A percentile compares a stretch with the other conserved stretches of the same genome.
phyloP scores from a whole-genome alignment of 2,113 vertebrate genomes.

The Monopterus albus region DNA sequence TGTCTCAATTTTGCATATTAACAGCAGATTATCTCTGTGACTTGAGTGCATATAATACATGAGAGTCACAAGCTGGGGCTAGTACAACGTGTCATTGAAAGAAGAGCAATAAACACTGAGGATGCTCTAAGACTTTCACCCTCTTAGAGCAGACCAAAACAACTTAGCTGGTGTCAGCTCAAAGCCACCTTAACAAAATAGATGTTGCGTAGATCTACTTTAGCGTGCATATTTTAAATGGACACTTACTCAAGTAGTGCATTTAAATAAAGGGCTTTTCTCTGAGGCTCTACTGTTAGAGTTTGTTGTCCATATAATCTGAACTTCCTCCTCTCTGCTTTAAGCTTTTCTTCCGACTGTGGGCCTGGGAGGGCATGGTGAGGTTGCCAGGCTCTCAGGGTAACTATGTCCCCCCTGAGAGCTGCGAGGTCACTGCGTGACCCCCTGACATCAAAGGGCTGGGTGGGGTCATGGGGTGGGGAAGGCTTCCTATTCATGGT shows the following conservation, averaged over 20 bases:
- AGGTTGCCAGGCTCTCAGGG: constrained; percentile 67
- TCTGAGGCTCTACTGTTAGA: too few relatives aligned
- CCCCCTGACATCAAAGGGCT: constrained; percentile 73
- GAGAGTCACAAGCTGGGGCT: too few relatives aligned
- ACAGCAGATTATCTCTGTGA: too few relatives aligned
- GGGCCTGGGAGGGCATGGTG: constrained; percentile 34
- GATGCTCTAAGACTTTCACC: not conserved
- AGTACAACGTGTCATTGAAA: too few relatives aligned
- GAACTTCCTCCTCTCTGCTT: constrained; percentile 14
- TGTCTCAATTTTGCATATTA: too few relatives aligned
- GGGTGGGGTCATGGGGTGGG: constrained; percentile 60
- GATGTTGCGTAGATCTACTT: not conserved
- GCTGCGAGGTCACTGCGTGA: constrained; percentile 50
- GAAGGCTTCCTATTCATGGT: constrained; percentile 71
- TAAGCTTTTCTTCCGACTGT: constrained; percentile 11
- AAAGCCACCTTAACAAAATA: not conserved
- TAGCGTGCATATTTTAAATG: too few relatives aligned
- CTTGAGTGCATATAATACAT: too few relatives aligned
- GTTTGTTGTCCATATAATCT: not conserved
- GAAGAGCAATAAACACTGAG: too few relatives aligned
- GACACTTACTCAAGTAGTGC: not conserved
- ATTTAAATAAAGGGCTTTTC: too few relatives aligned
- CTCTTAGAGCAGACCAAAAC: not conserved
- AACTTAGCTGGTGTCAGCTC: too few relatives aligned
- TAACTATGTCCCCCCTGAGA: constrained; percentile 56